Conservation (phyloP, 1,140 invertebrate genomes). For the Neodiprion virginianus region DNA sequence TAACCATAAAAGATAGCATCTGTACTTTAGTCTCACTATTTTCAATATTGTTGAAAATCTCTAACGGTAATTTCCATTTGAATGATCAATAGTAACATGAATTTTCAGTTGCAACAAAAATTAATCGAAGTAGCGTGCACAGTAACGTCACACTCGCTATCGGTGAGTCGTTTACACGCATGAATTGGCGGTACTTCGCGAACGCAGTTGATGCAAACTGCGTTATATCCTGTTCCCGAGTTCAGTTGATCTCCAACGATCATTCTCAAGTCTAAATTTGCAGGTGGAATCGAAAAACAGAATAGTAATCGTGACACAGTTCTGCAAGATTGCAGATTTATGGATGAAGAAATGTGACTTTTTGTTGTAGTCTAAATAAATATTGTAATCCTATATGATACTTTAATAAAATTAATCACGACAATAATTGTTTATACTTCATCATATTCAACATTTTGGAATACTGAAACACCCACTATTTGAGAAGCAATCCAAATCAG, state of each 20-base stretch:
- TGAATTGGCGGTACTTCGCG: constrained; percentile 42
- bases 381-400: neutral
- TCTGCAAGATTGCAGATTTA: neutral
- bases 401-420: neutral
- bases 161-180: constrained; percentile 36
- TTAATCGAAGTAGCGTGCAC: too few relatives aligned
- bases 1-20: too few relatives aligned
- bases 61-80: too few relatives aligned
- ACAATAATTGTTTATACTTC: neutral
- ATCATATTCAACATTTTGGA: neutral
- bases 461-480: neutral
- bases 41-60: too few relatives aligned
- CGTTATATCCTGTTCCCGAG: constrained; percentile 29
- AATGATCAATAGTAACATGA: too few relatives aligned
- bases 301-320: neutral
- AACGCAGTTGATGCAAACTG: constrained; percentile 38
- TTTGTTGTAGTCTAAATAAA: neutral
- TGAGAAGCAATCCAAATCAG: too few relatives aligned
- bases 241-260: constrained; percentile 40
- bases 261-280: constrained; percentile 39
- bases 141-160: constrained; percentile 22
- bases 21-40: too few relatives aligned
- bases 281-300: constrained; percentile 22
- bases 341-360: neutral
- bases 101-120: too few relatives aligned